A percentile compares a stretch with the other conserved stretches of the same genome.
phyloP scores from a whole-genome alignment of 2,113 vertebrate genomes.

The Bufo bufo region DNA sequence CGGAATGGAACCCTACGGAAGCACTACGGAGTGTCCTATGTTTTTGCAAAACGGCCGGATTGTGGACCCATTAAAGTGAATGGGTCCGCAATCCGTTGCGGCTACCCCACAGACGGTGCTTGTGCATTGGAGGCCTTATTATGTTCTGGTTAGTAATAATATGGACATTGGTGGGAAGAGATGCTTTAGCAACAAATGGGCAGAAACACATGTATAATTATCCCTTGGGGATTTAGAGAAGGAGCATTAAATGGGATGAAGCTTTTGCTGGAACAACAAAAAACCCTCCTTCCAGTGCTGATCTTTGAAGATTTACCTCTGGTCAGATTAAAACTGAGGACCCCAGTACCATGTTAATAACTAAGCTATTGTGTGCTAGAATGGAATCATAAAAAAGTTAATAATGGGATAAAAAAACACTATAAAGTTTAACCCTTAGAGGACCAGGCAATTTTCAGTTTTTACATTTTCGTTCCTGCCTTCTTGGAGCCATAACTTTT shows the following conservation, averaged over 20 bases:
- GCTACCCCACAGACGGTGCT: no score
- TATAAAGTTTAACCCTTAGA: background rate
- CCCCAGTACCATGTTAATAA: background rate
- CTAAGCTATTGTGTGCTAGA: background rate
- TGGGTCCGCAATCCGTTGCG: no score
- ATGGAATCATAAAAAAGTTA: background rate
- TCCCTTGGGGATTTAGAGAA: background rate
- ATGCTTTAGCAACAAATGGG: background rate
- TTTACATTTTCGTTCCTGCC: no score
- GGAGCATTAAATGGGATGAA: background rate
- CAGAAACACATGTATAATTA: background rate
- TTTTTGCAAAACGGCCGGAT: no score
- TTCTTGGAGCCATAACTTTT: no score
- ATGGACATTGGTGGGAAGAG: background rate
- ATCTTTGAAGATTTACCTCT: background rate
- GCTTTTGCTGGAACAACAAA: background rate
- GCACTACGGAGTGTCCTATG: no score
- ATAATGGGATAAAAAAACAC: background rate
- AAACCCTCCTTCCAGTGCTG: background rate
- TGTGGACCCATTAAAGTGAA: no score
- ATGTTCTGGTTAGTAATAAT: background rate
- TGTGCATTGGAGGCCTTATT: no score
- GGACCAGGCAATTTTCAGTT: no score
- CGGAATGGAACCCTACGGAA: no score
- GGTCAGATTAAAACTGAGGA: background rate